Conservation (phyloP, 2,888 invertebrate species). For the Neria commutata region DNA sequence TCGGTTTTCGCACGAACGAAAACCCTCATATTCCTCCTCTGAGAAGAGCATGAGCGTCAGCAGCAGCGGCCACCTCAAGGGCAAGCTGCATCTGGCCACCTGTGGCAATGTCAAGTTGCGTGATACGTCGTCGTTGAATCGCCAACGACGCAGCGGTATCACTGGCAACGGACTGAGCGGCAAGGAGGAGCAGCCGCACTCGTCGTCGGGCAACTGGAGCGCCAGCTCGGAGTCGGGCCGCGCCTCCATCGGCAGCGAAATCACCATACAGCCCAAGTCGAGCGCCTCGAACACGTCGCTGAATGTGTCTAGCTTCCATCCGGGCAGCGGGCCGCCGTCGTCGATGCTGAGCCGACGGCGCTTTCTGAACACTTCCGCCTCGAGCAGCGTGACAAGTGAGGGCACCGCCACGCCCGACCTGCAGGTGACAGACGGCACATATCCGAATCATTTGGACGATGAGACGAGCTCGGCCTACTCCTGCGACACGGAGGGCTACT, state of each 20-base stretch:
- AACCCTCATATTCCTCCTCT: conserved; percentile 78
- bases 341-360: conserved; percentile 73
- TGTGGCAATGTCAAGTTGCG: conserved; percentile 72
- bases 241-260: conserved; percentile 84
- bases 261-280: conserved; percentile 73
- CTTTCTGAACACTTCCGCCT: conserved; percentile 76
- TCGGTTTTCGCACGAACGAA: conserved; percentile 74
- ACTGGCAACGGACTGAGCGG: conserved; percentile 60
- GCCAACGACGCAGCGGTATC: conserved; percentile 70
- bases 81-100: conserved; percentile 42
- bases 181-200: conserved; percentile 81
- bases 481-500: conserved; percentile 96
- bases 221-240: conserved; percentile 89
- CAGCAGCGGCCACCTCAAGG: conserved; percentile 59
- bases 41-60: conserved; percentile 71
- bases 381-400: conserved; percentile 84
- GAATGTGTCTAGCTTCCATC: conserved; percentile 65
- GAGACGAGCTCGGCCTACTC: conserved; percentile 92
- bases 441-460: conserved; percentile 70
- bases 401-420: conserved; percentile 84
- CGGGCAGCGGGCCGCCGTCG: conserved; percentile 68
- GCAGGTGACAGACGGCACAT: conserved; percentile 69
- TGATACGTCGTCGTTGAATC: conserved; percentile 74
- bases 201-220: conserved; percentile 94
- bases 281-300: conserved; percentile 75